Evolutionary conservation across 2,797 vertebrate species (phyloP), one percentile per base, ranked within the genome.

Genomic region (Sebastes alutus): DNA sequence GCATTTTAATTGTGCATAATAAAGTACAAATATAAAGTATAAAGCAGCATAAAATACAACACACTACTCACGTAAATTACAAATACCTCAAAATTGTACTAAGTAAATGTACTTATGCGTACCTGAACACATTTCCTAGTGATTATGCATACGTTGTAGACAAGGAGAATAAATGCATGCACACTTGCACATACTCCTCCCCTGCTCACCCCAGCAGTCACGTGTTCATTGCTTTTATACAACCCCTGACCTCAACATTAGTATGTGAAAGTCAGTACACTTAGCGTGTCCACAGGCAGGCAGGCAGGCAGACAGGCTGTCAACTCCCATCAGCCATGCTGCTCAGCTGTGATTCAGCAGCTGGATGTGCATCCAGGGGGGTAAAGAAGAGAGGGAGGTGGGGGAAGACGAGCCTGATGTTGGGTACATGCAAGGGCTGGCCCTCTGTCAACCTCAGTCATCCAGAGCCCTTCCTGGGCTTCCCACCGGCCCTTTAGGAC

Each of bases 271-370:
- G 90, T 88, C 88, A 72, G 82, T 76, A 78, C 70, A 49, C 85
- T 81, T 79, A 86, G 84, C 76, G 11, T 82, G 25, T 81, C 93
- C 88, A 73, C 80, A 52, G 85, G 89, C 84, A 62, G 75, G 35
- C 71, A 58, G 68, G 73, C 71, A 54, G 71, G 73, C 73, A 66
- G 71, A 80, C 82, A 64, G 81, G 68, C 90, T 92, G 93, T 93
- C 93, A 88, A 2, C 71, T 86, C 81, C 84, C 76, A 94, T 95
- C 89, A 94, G 85, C 78, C 69, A 18, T 11, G 35, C 79, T 80
- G 77, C 14, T 82, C 83, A 54, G 74, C 81, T 71, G 83, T 92
- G 92, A 93, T 80, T 92, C 86, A 89, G 87, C 77, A 88, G 81
- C 75, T 81, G 80, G 62, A 82, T 77, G 88, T 72, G 81, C 77